These are phyloP conservation scores for Rosalia funebris DNA, from an alignment of 2,888 invertebrate genomes.

Conservation along the genomic window DNA sequence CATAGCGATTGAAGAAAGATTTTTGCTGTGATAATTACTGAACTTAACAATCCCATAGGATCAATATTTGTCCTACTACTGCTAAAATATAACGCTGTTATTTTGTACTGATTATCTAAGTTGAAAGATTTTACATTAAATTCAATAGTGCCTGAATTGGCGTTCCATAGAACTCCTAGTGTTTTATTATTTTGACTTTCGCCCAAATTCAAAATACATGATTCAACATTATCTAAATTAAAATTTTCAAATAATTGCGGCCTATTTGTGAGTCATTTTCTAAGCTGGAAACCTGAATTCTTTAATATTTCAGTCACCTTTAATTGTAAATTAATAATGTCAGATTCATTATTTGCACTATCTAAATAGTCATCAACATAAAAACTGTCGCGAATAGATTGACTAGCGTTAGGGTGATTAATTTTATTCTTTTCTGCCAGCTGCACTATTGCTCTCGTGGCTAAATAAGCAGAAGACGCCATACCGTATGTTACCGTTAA, in stretches of 20 bases:
- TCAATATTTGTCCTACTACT: slow-evolving; percentile 36
- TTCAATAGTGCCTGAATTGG: slow-evolving; percentile 24
- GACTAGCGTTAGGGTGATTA: slow-evolving; percentile 25
- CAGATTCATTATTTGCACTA: slow-evolving; percentile 10
- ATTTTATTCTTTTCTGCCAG: slow-evolving; percentile 31
- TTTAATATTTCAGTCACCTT: neutral
- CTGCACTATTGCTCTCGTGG: slow-evolving; percentile 35
- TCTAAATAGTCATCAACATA: slow-evolving; percentile 39
- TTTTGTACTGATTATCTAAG: neutral
- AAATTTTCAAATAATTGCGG: slow-evolving; percentile 5
- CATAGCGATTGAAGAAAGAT: slow-evolving; percentile 43
- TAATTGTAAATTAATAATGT: neutral
- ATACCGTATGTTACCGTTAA: slow-evolving; percentile 55
- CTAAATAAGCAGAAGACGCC: slow-evolving; percentile 45
- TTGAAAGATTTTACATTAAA: slow-evolving; percentile 14
- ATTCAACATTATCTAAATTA: slow-evolving; percentile 5
- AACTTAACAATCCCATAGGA: slow-evolving; percentile 41
- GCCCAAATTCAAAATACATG: neutral
- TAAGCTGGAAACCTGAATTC: neutral
- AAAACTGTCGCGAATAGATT: slow-evolving; percentile 28
- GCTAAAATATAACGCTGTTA: slow-evolving; percentile 7
- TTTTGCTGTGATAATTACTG: slow-evolving; percentile 40
- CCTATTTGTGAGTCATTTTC: neutral
- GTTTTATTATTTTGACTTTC: slow-evolving; percentile 4
- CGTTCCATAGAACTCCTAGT: slow-evolving; percentile 33